Conservation (phyloP, 2,888 invertebrate species). For the Torymus auratus region DNA sequence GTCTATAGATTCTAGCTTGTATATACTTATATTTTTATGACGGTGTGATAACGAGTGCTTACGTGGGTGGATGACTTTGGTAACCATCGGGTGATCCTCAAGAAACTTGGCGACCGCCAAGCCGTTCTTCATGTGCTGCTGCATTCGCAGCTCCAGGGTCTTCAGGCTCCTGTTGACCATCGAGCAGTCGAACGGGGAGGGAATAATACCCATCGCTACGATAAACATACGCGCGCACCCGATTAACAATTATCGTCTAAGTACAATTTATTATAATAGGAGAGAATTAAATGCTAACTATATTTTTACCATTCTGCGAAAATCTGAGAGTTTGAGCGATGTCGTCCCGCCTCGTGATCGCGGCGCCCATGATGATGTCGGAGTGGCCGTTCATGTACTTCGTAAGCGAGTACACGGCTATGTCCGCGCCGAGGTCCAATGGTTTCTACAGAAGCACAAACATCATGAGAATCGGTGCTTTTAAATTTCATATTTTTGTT, state of each 20-base stretch:
- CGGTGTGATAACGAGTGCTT: slow-evolving; percentile 62
- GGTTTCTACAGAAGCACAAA: slow-evolving; percentile 82
- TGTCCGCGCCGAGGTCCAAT: slow-evolving; percentile 92
- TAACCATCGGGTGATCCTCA: slow-evolving; percentile 87
- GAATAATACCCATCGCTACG: slow-evolving; percentile 90
- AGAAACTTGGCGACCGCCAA: slow-evolving; percentile 88
- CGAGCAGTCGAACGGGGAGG: slow-evolving; percentile 97
- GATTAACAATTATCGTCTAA: neutral
- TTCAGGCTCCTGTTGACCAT: slow-evolving; percentile 95
- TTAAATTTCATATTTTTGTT: neutral
- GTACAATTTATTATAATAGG: neutral
- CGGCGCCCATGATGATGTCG: slow-evolving; percentile 97
- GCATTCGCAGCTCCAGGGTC: slow-evolving; percentile 94
- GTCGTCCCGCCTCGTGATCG: slow-evolving; percentile 85
- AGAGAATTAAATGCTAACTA: slow-evolving; percentile 2
- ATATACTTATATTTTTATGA: neutral
- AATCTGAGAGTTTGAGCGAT: slow-evolving; percentile 86
- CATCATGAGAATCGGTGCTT: too few relatives aligned
- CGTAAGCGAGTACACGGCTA: slow-evolving; percentile 93
- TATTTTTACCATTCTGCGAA: slow-evolving; percentile 87
- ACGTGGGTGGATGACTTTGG: slow-evolving; percentile 90
- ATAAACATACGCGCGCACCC: neutral
- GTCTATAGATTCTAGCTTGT: too few relatives aligned
- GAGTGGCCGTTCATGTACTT: slow-evolving; percentile 99
- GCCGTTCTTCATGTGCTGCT: slow-evolving; percentile 89